A percentile compares a stretch with the other conserved stretches of the same genome.
These are phyloP conservation scores for Phyto melanocephala DNA, from an alignment of 2,888 invertebrate genomes.

Conservation along the genomic window DNA sequence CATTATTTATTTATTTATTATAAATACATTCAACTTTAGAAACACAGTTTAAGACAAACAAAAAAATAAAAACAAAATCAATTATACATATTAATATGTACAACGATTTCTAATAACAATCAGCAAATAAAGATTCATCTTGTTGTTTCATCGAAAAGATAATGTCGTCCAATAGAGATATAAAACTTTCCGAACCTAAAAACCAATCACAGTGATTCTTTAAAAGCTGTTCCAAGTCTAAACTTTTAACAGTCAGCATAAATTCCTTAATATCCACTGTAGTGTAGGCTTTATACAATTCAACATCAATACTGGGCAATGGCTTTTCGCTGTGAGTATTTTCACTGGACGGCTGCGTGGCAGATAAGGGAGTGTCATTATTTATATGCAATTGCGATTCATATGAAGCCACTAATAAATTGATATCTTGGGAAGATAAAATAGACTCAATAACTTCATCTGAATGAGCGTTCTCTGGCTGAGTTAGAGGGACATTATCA, in stretches of 20 bases:
- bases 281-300: slow-evolving; percentile 74
- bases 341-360: not conserved
- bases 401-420: slow-evolving; percentile 80
- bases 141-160: slow-evolving; percentile 68
- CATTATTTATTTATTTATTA: no score
- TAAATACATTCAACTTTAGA: no score
- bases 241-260: slow-evolving; percentile 80
- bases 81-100: not conserved
- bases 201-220: slow-evolving; percentile 84
- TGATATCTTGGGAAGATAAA: slow-evolving; percentile 72
- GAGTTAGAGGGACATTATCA: not conserved
- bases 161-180: slow-evolving; percentile 87
- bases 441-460: slow-evolving; percentile 74
- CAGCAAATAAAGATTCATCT: slow-evolving; percentile 71
- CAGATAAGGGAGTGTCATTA: slow-evolving; percentile 35
- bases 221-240: slow-evolving; percentile 82
- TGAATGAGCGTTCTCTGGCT: slow-evolving; percentile 48
- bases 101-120: slow-evolving; percentile 71
- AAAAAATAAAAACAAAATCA: slow-evolving; percentile 1
- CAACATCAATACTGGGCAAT: slow-evolving; percentile 67
- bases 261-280: slow-evolving; percentile 82
- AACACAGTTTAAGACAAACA: not conserved
- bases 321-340: not conserved
- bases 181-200: slow-evolving; percentile 83
- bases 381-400: slow-evolving; percentile 79